A percentile compares a stretch with the other conserved stretches of the same genome.
phyloP scores from a whole-genome alignment of 2,113 vertebrate species.

The Corythaeola cristata region DNA sequence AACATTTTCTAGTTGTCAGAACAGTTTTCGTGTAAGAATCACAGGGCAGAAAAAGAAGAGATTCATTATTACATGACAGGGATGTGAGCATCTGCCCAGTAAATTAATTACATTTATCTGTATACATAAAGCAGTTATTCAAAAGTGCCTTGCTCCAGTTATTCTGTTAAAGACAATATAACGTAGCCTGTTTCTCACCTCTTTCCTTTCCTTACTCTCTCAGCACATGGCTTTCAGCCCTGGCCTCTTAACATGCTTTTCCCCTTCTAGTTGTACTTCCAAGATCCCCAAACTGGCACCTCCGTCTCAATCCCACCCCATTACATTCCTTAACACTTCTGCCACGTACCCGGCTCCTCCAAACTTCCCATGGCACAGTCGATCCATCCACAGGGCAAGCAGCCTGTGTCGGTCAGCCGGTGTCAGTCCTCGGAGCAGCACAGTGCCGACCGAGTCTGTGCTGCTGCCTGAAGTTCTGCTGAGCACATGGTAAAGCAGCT shows the following conservation, averaged over 20 bases:
- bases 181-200: background rate
- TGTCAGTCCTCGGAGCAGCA: background rate
- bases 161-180: background rate
- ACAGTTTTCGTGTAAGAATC: background rate
- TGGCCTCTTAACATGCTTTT: background rate
- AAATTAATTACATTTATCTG: background rate
- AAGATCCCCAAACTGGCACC: background rate
- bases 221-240: background rate
- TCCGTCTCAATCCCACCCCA: background rate
- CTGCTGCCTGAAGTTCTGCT: conserved; percentile 32
- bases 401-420: fast-evolving
- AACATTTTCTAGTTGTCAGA: background rate
- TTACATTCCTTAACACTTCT: background rate
- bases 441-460: background rate
- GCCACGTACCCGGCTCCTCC: background rate
- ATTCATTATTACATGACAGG: background rate
- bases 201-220: background rate
- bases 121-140: background rate
- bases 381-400: background rate
- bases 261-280: background rate
- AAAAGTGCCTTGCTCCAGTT: background rate
- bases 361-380: background rate
- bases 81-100: background rate
- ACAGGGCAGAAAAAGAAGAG: background rate
- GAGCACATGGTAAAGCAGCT: conserved; percentile 40